phyloP scores from a whole-genome alignment of 2,888 invertebrate species.

The Protonemura montana region DNA sequence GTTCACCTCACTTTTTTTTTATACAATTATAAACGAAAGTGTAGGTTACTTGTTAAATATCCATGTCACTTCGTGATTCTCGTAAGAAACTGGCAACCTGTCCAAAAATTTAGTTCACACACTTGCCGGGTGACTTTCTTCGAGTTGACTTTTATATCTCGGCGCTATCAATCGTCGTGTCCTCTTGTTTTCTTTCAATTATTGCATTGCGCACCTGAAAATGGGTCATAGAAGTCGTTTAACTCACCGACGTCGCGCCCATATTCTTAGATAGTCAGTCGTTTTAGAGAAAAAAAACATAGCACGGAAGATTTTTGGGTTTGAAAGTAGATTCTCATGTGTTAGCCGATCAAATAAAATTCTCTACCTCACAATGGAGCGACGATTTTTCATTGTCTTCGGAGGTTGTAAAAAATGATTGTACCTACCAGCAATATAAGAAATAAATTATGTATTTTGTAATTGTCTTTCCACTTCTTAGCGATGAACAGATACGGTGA shows the following conservation, averaged over 20 bases:
- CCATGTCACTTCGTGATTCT: not conserved
- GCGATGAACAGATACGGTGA: no score
- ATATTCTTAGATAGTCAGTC: not conserved
- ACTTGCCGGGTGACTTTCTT: not conserved
- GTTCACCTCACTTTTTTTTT: constrained; percentile 3
- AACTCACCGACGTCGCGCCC: not conserved
- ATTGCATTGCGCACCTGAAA: not conserved
- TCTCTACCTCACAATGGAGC: not conserved
- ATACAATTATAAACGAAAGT: not conserved
- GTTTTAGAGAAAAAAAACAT: not conserved
- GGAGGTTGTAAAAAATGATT: no score
- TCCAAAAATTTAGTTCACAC: constrained; percentile 4
- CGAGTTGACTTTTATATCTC: not conserved
- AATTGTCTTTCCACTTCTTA: no score
- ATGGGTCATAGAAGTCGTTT: not conserved
- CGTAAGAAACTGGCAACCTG: not conserved
- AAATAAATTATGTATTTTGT: no score
- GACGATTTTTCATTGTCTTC: not conserved
- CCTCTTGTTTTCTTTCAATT: not conserved
- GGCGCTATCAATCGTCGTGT: not conserved
- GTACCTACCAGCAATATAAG: no score
- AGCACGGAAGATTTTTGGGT: not conserved
- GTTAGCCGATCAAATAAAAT: not conserved
- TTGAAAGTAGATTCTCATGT: not conserved
- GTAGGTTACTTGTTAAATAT: not conserved